These are phyloP conservation scores for Arctopsyche grandis DNA, from an alignment of 1,140 invertebrate genomes.

Conservation along the genomic window DNA sequence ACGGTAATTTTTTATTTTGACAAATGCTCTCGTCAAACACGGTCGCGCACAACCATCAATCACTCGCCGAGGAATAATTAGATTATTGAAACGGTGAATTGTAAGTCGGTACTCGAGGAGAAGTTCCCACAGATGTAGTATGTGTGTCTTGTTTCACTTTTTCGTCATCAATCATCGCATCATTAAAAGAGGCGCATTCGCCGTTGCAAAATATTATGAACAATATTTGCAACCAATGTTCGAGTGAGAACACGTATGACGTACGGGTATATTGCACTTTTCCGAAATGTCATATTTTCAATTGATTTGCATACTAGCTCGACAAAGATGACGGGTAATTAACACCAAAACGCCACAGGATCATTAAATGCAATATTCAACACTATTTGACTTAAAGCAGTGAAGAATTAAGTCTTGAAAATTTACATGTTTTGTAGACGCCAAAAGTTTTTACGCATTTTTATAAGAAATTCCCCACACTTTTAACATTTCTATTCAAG, in stretches of 20 bases:
- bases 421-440: too few species aligned
- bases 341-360: too few species aligned
- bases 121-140: neutral
- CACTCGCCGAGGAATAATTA: neutral
- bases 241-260: neutral
- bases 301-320: too few species aligned
- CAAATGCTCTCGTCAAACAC: slow-evolving; percentile 21
- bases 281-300: too few species aligned
- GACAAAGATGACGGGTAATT: too few species aligned
- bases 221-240: neutral
- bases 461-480: too few species aligned
- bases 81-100: slow-evolving; percentile 28
- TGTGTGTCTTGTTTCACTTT: slow-evolving; percentile 19
- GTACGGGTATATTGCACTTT: too few species aligned
- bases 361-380: too few species aligned
- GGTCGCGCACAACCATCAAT: neutral
- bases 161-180: slow-evolving; percentile 22
- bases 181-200: neutral
- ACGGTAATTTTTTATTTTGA: slow-evolving; percentile 12
- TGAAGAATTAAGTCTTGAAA: too few species aligned
- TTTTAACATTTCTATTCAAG: too few species aligned
- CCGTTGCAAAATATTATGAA: neutral
- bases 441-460: too few species aligned
- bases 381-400: too few species aligned
- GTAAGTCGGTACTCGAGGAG: neutral